phyloP scores from a whole-genome alignment of 2,888 invertebrate species.

The Gonocerus acuteangulatus region DNA sequence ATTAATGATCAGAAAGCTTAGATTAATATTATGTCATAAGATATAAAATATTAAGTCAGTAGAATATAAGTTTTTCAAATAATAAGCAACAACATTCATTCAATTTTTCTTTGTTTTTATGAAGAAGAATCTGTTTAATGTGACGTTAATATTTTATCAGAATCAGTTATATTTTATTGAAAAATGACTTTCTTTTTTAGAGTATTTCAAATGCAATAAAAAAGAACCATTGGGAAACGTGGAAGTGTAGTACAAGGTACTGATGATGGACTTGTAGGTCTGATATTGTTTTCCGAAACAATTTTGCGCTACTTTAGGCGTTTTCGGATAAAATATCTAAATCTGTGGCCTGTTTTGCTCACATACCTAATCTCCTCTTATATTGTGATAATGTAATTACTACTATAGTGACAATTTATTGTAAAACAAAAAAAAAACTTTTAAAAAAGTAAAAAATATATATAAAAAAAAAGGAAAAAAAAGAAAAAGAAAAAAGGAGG shows the following conservation, averaged over 20 bases:
- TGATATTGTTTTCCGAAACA: not conserved
- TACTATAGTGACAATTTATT: slow-evolving; percentile 30
- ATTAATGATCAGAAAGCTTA: slow-evolving; percentile 29
- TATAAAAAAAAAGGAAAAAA: slow-evolving; percentile 28
- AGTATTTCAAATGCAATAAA: slow-evolving; percentile 17
- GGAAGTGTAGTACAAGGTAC: slow-evolving; percentile 11
- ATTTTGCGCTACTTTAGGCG: slow-evolving; percentile 2
- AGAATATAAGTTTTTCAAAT: slow-evolving; percentile 37
- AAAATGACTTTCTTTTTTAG: slow-evolving; percentile 16
- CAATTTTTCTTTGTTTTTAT: too few species aligned
- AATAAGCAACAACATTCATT: slow-evolving; percentile 14
- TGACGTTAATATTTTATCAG: slow-evolving; percentile 9
- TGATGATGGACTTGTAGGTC: slow-evolving; percentile 15
- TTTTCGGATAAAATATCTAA: slow-evolving; percentile 13
- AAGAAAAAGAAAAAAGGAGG: not conserved
- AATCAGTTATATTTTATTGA: slow-evolving; percentile 15
- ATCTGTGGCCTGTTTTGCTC: slow-evolving; percentile 36
- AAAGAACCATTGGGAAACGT: slow-evolving; percentile 20
- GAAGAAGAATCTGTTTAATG: too few species aligned
- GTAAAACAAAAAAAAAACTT: slow-evolving; percentile 22
- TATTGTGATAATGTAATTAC: slow-evolving; percentile 35
- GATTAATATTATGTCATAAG: slow-evolving; percentile 30
- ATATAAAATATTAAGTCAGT: slow-evolving; percentile 37
- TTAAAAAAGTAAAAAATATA: slow-evolving; percentile 24
- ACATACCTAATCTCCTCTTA: slow-evolving; percentile 35